Conservation (phyloP, 2,797 vertebrate genomes). For the Micrastur ruficollis region DNA sequence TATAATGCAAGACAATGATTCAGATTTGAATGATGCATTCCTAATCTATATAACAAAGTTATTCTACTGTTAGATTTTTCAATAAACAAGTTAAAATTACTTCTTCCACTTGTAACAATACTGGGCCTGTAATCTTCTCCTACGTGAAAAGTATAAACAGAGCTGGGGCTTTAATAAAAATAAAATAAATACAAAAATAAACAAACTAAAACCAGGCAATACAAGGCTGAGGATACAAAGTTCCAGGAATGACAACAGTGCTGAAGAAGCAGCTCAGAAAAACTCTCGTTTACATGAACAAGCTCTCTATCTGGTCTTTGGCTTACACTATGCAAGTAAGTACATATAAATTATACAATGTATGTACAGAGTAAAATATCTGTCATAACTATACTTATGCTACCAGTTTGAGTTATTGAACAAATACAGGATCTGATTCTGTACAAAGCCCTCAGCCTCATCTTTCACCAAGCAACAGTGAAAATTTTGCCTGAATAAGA, state of each 20-base stretch:
- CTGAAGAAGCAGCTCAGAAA: background rate
- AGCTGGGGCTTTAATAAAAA: background rate
- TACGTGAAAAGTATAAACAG: background rate
- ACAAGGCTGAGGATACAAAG: background rate
- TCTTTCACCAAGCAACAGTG: background rate
- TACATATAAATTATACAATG: background rate
- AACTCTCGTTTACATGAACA: background rate
- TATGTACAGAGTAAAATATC: background rate
- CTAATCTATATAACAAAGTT: background rate
- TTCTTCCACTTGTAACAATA: background rate
- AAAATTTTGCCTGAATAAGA: background rate
- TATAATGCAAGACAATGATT: background rate
- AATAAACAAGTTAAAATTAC: background rate
- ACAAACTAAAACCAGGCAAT: background rate
- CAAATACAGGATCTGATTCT: background rate
- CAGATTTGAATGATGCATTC: background rate
- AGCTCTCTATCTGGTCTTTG: background rate
- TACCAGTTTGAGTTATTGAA: background rate
- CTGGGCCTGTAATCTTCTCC: background rate
- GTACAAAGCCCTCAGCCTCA: background rate
- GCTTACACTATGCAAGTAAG: background rate
- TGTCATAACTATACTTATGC: background rate
- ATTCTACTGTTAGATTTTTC: background rate
- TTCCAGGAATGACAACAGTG: background rate
- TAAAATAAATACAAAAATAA: background rate